These are phyloP conservation scores for Stigmatopora argus DNA, from an alignment of 2,113 vertebrate genomes.

Conservation along the genomic window DNA sequence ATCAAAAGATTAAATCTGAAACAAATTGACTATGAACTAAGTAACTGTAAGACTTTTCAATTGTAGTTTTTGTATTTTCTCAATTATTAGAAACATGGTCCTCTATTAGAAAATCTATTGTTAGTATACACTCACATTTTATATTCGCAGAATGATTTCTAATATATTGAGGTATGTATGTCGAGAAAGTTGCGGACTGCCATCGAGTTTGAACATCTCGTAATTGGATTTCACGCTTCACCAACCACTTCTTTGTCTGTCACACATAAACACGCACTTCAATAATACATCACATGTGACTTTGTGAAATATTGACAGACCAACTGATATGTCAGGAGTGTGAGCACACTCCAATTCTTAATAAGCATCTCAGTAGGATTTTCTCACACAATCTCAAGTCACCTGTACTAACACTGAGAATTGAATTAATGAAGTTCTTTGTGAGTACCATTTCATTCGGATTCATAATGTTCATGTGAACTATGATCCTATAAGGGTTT, in stretches of 20 bases:
- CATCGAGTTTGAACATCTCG: constrained; percentile 4
- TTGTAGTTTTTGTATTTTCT: no score
- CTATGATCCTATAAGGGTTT: neutral
- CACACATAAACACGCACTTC: neutral
- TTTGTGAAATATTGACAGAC: neutral
- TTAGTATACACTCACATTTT: no score
- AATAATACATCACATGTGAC: neutral
- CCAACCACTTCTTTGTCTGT: neutral
- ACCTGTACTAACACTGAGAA: neutral
- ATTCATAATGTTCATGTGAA: neutral
- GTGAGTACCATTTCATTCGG: neutral
- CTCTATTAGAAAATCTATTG: no score
- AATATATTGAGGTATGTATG: neutral
- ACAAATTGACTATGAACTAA: no score
- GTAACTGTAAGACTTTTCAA: no score
- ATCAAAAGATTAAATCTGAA: no score
- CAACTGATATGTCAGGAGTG: neutral
- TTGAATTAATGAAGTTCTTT: neutral
- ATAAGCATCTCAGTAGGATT: constrained; percentile 6
- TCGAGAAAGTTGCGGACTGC: neutral
- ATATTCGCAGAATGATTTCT: no score
- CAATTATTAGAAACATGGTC: no score
- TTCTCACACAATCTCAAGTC: constrained; percentile 26
- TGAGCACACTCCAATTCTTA: constrained; percentile 38
- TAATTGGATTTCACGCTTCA: constrained; percentile 51